Evolutionary conservation across 2,797 vertebrate genomes (phyloP).

Genomic region (Manis crassicaudata): DNA sequence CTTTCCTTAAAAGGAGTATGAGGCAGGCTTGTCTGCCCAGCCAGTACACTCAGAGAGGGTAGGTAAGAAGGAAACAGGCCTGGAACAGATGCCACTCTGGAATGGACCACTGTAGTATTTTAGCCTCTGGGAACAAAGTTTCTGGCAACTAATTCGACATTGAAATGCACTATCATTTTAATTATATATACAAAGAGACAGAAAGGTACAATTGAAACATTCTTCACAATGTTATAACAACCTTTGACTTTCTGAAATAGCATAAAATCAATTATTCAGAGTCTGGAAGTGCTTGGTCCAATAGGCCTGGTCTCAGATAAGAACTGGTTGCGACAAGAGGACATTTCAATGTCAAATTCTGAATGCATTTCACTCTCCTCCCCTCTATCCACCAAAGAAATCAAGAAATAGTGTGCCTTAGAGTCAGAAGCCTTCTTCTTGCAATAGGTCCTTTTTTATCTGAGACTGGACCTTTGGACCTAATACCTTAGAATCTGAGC

Average conservation of each 20-base stretch:
- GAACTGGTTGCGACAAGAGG: neutral
- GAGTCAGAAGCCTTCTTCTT: neutral
- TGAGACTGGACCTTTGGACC: neutral
- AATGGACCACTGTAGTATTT: neutral
- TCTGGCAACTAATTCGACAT: neutral
- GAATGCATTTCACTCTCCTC: neutral
- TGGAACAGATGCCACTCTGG: neutral
- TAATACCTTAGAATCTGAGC: constrained; percentile 19
- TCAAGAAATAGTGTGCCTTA: neutral
- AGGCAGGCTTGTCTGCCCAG: neutral
- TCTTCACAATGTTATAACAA: neutral
- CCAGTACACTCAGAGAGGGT: neutral
- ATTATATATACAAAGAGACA: neutral
- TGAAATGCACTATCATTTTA: constrained; percentile 2
- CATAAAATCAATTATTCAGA: constrained; percentile 32
- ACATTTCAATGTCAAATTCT: neutral
- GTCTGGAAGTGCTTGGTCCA: neutral
- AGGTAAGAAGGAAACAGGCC: neutral
- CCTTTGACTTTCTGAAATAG: neutral
- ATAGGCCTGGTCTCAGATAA: neutral
- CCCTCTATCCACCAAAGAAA: neutral
- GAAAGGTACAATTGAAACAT: neutral
- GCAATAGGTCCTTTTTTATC: neutral
- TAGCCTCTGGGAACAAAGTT: neutral
- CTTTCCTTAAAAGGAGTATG: neutral